phyloP scores from a whole-genome alignment of 2,888 invertebrate species.

The Girardia tigrina region DNA sequence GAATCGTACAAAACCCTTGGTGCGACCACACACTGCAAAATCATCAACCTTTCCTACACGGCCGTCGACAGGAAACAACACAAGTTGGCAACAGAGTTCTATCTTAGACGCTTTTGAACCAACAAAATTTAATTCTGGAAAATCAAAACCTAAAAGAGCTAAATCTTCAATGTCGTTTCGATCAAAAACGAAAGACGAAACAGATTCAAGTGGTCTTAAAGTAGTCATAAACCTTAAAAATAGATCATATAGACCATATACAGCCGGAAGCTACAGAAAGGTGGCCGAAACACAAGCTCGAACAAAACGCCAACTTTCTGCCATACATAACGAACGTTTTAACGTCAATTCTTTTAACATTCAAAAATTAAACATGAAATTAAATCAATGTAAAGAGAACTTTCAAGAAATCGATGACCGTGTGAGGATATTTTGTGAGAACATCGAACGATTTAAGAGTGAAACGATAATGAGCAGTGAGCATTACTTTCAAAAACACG shows the following conservation, averaged over 20 bases:
- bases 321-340: background rate
- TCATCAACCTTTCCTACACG: too few species aligned
- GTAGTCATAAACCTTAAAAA: background rate
- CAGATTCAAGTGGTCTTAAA: background rate
- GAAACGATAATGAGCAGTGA: background rate
- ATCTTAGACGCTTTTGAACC: background rate
- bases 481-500: background rate
- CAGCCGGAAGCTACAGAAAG: background rate
- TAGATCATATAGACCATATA: background rate
- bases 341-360: background rate
- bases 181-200: background rate
- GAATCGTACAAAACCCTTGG: background rate
- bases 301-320: background rate
- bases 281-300: background rate
- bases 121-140: background rate
- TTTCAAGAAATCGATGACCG: background rate
- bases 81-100: background rate
- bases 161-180: background rate
- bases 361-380: background rate
- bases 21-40: background rate
- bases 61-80: background rate
- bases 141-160: background rate
- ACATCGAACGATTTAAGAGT: background rate
- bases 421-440: constrained; percentile 1
- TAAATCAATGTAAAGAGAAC: background rate